Evolutionary conservation across 2,113 vertebrate genomes (phyloP), one percentile per base, ranked within the genome.

Genomic region (Megalops atlanticus): DNA sequence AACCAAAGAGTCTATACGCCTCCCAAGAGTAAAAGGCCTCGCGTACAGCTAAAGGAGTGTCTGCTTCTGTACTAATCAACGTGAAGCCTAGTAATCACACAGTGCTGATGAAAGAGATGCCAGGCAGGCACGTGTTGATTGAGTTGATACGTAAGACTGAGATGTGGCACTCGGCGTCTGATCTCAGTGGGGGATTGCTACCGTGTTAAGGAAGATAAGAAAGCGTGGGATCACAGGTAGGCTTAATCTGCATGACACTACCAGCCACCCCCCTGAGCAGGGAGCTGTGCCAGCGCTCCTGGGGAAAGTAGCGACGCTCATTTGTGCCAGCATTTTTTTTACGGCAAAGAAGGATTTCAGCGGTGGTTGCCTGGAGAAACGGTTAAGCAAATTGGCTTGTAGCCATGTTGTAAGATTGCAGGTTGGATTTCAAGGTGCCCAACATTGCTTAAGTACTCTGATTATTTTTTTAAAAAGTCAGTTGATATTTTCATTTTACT

Each of bases 151-250:
- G n/a, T n/a, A n/a, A n/a, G n/a, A n/a, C n/a, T n/a, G n/a, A 78
- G 83, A 84, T 49, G 79, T 80, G 76, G 45, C 0, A 0, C 58
- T 36, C 85, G 84, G 40, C 74, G 86, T 79, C 86, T 87, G 88
- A 86, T 89, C 81, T 85, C 72, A 74, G 72, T 16, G 74, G 78
- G 77, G 91, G 91, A 92, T 94, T 92, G 91, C 35, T 74, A 77
- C 82, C 89, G 89, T 89, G 85, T 90, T 84, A 91, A 84, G 84
- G 84, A 78, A 90, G 89, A 94, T 91, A 90, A 90, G 88, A 89
- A 84, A 82, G 69, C 49, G 70, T 40, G 10, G 87, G 88, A 92
- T 92, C 88, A 91, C 82, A 89, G 88, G 1, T 33, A 84, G 83
- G 86, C 87, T 92, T 89, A 94, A 91, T 79, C 80, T 89, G 78